Conservation (phyloP, 2,797 vertebrate species). For the Ataeniobius toweri region DNA sequence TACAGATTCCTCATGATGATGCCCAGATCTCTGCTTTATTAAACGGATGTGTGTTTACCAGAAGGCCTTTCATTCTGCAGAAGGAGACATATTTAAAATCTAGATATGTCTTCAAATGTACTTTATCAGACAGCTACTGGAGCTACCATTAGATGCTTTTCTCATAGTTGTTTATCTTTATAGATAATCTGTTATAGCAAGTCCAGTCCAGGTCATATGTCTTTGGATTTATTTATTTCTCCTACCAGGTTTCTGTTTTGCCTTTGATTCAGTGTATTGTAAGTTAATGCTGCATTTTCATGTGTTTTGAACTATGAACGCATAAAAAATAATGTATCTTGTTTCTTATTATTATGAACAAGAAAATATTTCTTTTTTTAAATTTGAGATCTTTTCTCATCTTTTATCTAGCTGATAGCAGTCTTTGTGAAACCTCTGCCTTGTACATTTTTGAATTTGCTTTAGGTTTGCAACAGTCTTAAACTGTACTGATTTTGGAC, state of each 20-base stretch:
- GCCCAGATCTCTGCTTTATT: conserved; percentile 29
- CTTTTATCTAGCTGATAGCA: neutral
- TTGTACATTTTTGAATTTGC: neutral
- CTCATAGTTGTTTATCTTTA: neutral
- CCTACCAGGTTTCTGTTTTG: neutral
- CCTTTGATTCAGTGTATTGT: neutral
- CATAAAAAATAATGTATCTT: neutral
- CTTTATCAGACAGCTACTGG: conserved; percentile 20
- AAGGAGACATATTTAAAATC: conserved; percentile 11
- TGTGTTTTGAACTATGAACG: neutral
- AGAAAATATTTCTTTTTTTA: neutral
- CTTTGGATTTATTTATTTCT: neutral
- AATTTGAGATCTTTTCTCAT: neutral
- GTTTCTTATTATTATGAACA: neutral
- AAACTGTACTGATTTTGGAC: conserved; percentile 3
- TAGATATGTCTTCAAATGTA: conserved; percentile 24
- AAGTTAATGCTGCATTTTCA: neutral
- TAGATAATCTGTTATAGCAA: neutral
- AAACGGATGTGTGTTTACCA: conserved; percentile 24
- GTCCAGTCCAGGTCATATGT: neutral
- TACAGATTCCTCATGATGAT: conserved; percentile 17
- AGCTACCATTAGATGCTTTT: conserved; percentile 15
- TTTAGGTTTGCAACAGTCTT: neutral
- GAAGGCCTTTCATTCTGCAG: conserved; percentile 15
- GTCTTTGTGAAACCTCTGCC: neutral